phyloP scores from a whole-genome alignment of 2,797 vertebrate genomes.

The Pseudocheirus occidentalis region DNA sequence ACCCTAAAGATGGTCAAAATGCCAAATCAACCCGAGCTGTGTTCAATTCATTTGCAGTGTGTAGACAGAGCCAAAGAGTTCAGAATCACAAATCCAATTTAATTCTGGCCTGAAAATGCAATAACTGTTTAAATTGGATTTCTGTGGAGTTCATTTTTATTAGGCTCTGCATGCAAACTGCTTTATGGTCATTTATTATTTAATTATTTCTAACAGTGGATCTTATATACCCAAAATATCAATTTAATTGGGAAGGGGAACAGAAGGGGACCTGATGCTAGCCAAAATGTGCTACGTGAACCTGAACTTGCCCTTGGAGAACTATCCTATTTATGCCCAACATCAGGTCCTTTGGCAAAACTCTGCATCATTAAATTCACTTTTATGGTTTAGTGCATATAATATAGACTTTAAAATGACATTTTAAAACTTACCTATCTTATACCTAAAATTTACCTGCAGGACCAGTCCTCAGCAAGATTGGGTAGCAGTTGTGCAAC shows the following conservation, averaged over 20 bases:
- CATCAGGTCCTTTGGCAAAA: constrained; percentile 56
- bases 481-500: neutral
- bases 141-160: constrained; percentile 73
- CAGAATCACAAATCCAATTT: constrained; percentile 78
- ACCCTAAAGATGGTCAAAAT: constrained; percentile 6
- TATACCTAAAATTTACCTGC: neutral
- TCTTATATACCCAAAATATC: constrained; percentile 69
- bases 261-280: constrained; percentile 55
- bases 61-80: constrained; percentile 63
- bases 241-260: constrained; percentile 73
- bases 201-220: constrained; percentile 79
- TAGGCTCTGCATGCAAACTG: constrained; percentile 73
- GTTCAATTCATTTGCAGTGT: constrained; percentile 29
- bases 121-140: constrained; percentile 78
- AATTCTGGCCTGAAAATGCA: constrained; percentile 75
- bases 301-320: constrained; percentile 62
- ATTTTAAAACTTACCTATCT: neutral
- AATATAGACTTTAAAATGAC: constrained; percentile 38
- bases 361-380: constrained; percentile 67
- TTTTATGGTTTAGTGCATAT: constrained; percentile 59
- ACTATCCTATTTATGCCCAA: constrained; percentile 60
- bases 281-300: constrained; percentile 67
- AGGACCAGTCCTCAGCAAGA: neutral
- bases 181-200: constrained; percentile 77
- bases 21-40: constrained; percentile 53